These are phyloP conservation scores for Rhinolophus sinicus DNA, from an alignment of 2,113 vertebrate species.

Conservation along the genomic window DNA sequence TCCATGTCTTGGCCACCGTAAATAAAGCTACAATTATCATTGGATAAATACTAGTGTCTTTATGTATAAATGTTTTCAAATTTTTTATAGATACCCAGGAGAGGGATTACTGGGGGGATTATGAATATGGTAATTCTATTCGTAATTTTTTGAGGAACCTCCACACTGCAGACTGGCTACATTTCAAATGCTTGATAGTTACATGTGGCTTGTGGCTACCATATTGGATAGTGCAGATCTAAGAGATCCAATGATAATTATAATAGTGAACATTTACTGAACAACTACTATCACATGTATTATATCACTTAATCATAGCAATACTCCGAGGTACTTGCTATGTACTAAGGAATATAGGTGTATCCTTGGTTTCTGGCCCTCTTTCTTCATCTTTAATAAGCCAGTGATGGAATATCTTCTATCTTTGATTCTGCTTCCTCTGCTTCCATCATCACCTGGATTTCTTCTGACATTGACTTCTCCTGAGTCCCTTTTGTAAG, in stretches of 20 bases:
- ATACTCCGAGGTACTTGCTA: background rate
- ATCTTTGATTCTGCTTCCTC: background rate
- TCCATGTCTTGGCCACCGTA: no score
- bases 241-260: background rate
- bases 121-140: no score
- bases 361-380: background rate
- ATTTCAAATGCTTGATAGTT: background rate
- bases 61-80: no score
- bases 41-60: no score
- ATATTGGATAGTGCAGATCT: background rate
- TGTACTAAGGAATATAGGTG: background rate
- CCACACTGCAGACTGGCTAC: background rate
- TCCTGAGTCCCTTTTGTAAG: background rate
- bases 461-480: background rate
- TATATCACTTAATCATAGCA: background rate
- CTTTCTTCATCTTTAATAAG: background rate
- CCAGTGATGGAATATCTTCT: background rate
- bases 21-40: no score
- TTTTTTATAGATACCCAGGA: no score
- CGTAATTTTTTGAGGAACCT: no score
- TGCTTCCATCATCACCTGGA: background rate
- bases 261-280: background rate
- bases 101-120: no score
- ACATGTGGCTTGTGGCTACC: no score
- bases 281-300: background rate